Evolutionary conservation across 2,888 invertebrate species (phyloP), one percentile per base, ranked within the genome.

Genomic region (Corbicula japonica): DNA sequence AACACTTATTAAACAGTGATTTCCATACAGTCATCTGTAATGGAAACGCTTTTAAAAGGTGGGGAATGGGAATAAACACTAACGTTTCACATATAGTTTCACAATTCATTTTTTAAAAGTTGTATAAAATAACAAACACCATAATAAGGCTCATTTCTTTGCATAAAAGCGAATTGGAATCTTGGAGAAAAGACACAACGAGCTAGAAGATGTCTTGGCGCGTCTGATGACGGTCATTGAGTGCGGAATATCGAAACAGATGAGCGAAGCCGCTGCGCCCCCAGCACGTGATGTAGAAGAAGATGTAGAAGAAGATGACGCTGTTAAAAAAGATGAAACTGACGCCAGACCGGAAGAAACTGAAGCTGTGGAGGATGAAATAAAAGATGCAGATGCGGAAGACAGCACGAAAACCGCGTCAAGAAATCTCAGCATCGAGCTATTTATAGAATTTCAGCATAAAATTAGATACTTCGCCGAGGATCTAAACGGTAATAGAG

Each of bases 361-460:
- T 1, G 58, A 50, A 12, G 18, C 23, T 3, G 35, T 46, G 46
- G 30, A 44, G 12, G 32, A 44, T 15, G 58, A 69, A 44, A 56
- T 23, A 28, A 23, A n/a, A 32, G 61, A 26, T 41, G 41, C 18
- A 12, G 61, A n/a, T 18, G 34, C 12, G 8, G 30, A 56, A 32
- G 35, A 50, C 35, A 48, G 21, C 18, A 50, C 52, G 21, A 50
- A 28, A 21, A 62, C 46, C 15, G 34, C 72, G 5, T 26, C 72
- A n/a, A 52, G 56, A 12, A 54, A 52, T 12, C 46, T 81, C 23
- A 61, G 76, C 12, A 32, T 81, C 3, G 78, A 79, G 23, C 54
- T 84, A 46, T 80, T 84, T 44, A 35, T 81, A 5, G 84, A 81
- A 50, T 81, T 84, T 54, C 80, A 81, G 41, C 65, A 73, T 35